These are phyloP conservation scores for Clarias macrocephalus DNA, from an alignment of 2,113 vertebrate species.

Conservation along the genomic window DNA sequence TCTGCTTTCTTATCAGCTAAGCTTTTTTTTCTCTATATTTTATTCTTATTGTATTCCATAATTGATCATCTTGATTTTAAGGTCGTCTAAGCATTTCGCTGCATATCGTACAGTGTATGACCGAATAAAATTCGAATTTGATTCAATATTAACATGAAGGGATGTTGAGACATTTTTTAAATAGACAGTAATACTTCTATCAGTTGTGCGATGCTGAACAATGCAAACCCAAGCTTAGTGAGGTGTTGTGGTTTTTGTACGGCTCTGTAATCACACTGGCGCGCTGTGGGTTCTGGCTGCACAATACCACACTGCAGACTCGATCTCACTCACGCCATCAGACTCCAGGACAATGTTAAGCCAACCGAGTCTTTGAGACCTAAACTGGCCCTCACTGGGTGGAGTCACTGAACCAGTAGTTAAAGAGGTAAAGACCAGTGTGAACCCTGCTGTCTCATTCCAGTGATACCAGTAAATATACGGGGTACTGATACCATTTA, in stretches of 20 bases:
- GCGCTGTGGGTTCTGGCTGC: slow-evolving; percentile 65
- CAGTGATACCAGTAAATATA: slow-evolving; percentile 50
- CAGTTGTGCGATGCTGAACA: too few relatives aligned
- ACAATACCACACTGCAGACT: slow-evolving; percentile 65
- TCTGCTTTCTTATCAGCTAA: too few relatives aligned
- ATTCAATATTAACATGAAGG: too few relatives aligned
- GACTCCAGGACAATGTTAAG: slow-evolving; percentile 25
- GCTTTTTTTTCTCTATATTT: too few relatives aligned
- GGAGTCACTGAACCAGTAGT: slow-evolving; percentile 17
- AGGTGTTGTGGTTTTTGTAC: slow-evolving; percentile 21
- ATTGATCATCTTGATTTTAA: too few relatives aligned
- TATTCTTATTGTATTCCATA: too few relatives aligned
- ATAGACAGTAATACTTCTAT: neutral
- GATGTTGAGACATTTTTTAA: too few relatives aligned
- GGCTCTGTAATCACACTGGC: slow-evolving; percentile 31
- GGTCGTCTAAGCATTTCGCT: too few relatives aligned
- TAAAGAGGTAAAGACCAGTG: slow-evolving; percentile 2
- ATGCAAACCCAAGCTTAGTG: neutral
- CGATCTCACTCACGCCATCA: neutral
- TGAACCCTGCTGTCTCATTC: slow-evolving; percentile 25
- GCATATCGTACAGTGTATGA: too few relatives aligned
- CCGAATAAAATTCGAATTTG: too few relatives aligned
- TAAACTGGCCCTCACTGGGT: slow-evolving; percentile 27
- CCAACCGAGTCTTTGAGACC: slow-evolving; percentile 18
- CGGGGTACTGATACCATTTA: slow-evolving; percentile 29